These are phyloP conservation scores for Peromyscus nudipes DNA, from an alignment of 2,797 vertebrate species.

Conservation along the genomic window DNA sequence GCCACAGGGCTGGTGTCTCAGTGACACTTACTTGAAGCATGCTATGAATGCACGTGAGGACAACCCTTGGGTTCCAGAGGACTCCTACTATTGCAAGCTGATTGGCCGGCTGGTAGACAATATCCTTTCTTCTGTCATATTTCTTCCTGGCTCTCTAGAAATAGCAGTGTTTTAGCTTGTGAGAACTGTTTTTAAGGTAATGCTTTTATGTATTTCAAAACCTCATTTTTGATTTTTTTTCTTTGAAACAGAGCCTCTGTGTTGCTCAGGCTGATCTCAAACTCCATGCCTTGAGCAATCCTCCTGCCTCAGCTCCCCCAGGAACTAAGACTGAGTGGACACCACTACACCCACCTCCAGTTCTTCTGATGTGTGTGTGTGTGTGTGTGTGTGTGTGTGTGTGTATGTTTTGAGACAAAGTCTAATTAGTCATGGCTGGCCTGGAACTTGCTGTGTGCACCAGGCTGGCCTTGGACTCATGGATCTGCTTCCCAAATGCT, in stretches of 20 bases:
- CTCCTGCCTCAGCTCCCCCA: not conserved
- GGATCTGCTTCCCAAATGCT: not conserved
- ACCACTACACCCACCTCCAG: not conserved
- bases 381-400: not conserved
- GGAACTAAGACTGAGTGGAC: not conserved
- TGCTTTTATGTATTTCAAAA: conserved; percentile 61
- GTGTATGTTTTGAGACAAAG: not conserved
- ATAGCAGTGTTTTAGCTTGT: conserved; percentile 23
- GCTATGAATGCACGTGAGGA: conserved; percentile 98
- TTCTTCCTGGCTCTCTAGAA: not conserved
- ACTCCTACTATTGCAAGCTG: conserved; percentile 98
- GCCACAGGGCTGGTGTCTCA: conserved; percentile 97
- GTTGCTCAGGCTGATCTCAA: not conserved
- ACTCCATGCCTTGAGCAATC: not conserved
- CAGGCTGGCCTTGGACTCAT: not conserved
- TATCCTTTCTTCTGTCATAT: conserved; percentile 93
- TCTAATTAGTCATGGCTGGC: not conserved
- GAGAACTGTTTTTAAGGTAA: not conserved
- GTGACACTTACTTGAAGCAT: conserved; percentile 96
- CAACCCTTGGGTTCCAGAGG: conserved; percentile 97
- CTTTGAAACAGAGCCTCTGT: not conserved
- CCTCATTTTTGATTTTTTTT: not conserved
- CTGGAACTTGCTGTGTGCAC: not conserved
- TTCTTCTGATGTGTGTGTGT: not conserved
- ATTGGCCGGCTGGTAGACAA: conserved; percentile 99